These are phyloP conservation scores for Argyresthia albistria DNA, from an alignment of 2,888 invertebrate species.

Conservation along the genomic window DNA sequence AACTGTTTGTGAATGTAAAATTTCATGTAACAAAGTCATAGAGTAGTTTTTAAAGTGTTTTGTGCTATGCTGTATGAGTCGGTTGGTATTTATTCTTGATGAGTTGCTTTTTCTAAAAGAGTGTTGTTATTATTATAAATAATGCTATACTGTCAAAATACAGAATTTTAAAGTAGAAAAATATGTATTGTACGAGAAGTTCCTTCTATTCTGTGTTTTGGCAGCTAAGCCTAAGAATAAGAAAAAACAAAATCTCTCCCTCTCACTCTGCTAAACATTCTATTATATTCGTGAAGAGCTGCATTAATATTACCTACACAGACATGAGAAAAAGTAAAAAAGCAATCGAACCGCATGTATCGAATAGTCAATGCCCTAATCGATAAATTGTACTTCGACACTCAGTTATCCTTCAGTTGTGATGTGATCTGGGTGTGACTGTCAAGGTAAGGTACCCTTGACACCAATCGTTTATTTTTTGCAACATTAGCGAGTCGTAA, in stretches of 20 bases:
- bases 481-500: neutral
- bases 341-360: neutral
- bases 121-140: constrained; percentile 28
- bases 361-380: neutral
- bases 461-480: constrained; percentile 40
- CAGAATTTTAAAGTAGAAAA: no score
- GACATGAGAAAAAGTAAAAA: neutral
- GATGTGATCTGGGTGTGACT: constrained; percentile 70
- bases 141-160: constrained; percentile 65
- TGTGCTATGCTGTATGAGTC: no score
- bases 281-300: constrained; percentile 16
- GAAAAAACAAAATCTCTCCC: constrained; percentile 47
- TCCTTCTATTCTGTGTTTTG: constrained; percentile 44
- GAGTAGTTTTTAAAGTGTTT: constrained; percentile 1
- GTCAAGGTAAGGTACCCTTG: constrained; percentile 32
- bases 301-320: neutral
- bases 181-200: constrained; percentile 2
- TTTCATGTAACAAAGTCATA: neutral
- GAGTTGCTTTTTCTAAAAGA: constrained; percentile 34
- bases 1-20: neutral
- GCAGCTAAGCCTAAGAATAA: constrained; percentile 65
- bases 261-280: constrained; percentile 23
- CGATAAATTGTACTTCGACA: no score
- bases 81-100: no score
- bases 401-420: constrained; percentile 11